Evolutionary conservation across 2,113 vertebrate species (phyloP), one percentile per base, ranked within the genome.

Genomic region (Neodon shergylaensis): DNA sequence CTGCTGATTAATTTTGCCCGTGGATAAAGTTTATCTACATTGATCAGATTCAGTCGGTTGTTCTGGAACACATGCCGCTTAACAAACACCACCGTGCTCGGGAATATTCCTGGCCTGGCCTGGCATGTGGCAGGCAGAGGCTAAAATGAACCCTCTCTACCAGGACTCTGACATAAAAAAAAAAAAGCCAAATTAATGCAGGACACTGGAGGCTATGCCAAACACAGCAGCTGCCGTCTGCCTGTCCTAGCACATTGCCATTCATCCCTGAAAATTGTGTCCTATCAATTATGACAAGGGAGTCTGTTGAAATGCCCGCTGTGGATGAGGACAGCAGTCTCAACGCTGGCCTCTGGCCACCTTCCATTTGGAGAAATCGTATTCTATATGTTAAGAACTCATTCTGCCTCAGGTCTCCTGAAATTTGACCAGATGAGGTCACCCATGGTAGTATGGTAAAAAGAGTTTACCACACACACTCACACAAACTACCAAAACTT

Each of bases 51-150:
- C n/a, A 42, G 33, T 24, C 39, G 39, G 73, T 36, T 95, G 84
- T 78, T 93, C 92, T 7, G 0, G 65, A 70, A 72, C 76, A 84
- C 68, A 72, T 16, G 68, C 33, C 44, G n/a, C 26, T n/a, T 91
- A 92, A 92, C 42, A 52, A 88, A 61, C 7, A 16, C 79, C 42
- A n/a, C 0, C 8, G 5, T 76, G 31, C 74, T 85, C 81, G 36
- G 0, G 1, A 2, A 24, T 1, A 7, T 66, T 54, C 47, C 95
- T 74, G 93, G 82, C 72, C 68, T 94, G 96, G 94, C 97, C 68
- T 94, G 97, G 94, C 97, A 93, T 84, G 97, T 91, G 96, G 97
- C 95, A 96, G 92, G 94, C 97, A 95, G 84, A 49, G 87, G 94
- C 73, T 96, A 96, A 90, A 97, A 97, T 91, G 97, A 98, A 90